Evolutionary conservation across 2,113 vertebrate species (phyloP).

Genomic region (Odontesthes bonariensis): DNA sequence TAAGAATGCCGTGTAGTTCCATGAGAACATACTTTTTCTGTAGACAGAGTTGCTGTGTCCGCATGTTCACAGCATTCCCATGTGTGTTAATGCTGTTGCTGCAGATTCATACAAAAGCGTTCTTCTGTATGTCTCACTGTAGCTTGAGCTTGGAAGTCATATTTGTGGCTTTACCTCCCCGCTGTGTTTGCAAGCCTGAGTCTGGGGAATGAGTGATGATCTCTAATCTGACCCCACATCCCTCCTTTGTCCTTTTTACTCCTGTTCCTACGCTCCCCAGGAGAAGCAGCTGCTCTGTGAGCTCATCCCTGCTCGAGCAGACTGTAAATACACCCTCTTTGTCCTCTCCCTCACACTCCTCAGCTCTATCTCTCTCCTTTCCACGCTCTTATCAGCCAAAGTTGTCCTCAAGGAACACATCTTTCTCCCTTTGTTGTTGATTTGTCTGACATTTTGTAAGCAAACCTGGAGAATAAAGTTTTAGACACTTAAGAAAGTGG

Average conservation of each 20-base stretch:
- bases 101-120: conserved; percentile 20
- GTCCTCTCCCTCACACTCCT: conserved; percentile 24
- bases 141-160: conserved; percentile 51
- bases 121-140: conserved; percentile 21
- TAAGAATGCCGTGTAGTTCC: neutral
- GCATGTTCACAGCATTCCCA: conserved; percentile 1
- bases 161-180: conserved; percentile 73
- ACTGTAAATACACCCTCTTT: conserved; percentile 65
- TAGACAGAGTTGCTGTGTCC: conserved; percentile 17
- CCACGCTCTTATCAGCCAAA: conserved; percentile 46
- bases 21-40: neutral
- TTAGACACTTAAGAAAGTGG: conserved; percentile 11
- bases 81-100: conserved; percentile 23
- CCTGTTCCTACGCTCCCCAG: conserved; percentile 45
- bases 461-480: conserved; percentile 33
- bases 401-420: conserved; percentile 52
- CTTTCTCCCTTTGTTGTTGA: conserved; percentile 44
- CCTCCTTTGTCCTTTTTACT: conserved; percentile 48
- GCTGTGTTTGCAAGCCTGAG: conserved; percentile 75
- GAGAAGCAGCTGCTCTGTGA: conserved; percentile 77
- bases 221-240: conserved; percentile 61
- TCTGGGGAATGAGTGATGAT: conserved; percentile 67
- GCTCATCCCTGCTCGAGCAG: conserved; percentile 58
- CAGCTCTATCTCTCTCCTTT: conserved; percentile 22
- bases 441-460: conserved; percentile 61